phyloP scores from a whole-genome alignment of 1,140 invertebrate genomes.

The Caenorhabditis remanei region DNA sequence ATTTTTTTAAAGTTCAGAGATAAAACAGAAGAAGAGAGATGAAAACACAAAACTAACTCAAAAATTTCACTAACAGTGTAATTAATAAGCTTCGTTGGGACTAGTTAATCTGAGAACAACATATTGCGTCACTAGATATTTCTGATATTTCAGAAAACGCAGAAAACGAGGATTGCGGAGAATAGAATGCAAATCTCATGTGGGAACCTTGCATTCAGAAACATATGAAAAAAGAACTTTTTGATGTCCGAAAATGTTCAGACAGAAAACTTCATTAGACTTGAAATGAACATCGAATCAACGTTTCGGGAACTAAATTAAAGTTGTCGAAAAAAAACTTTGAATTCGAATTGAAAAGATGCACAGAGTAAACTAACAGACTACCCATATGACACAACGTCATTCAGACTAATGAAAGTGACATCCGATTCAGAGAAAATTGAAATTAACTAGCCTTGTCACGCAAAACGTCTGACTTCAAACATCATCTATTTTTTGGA shows the following conservation, averaged over 20 bases:
- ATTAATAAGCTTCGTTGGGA: conserved; percentile 1
- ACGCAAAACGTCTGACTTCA: conserved; percentile 14
- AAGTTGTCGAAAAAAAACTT: too few relatives aligned
- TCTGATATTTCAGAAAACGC: neutral
- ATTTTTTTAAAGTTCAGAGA: too few relatives aligned
- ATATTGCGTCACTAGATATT: neutral
- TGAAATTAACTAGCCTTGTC: conserved; percentile 30
- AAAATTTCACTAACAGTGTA: neutral
- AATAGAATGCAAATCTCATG: neutral
- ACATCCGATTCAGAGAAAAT: conserved; percentile 8
- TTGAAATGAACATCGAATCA: too few relatives aligned
- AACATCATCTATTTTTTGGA: neutral
- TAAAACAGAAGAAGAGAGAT: neutral
- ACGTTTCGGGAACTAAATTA: too few relatives aligned
- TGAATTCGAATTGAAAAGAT: too few relatives aligned
- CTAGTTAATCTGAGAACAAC: neutral
- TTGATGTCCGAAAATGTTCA: too few relatives aligned
- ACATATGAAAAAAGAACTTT: too few relatives aligned
- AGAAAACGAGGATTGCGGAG: neutral
- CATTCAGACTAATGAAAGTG: neutral
- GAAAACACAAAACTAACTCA: neutral
- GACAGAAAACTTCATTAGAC: too few relatives aligned
- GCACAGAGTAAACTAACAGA: neutral
- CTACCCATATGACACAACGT: neutral
- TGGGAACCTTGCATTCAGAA: neutral